Evolutionary conservation across 2,888 invertebrate genomes (phyloP), one percentile per base, ranked within the genome.

Genomic region (Sacculina carcini): DNA sequence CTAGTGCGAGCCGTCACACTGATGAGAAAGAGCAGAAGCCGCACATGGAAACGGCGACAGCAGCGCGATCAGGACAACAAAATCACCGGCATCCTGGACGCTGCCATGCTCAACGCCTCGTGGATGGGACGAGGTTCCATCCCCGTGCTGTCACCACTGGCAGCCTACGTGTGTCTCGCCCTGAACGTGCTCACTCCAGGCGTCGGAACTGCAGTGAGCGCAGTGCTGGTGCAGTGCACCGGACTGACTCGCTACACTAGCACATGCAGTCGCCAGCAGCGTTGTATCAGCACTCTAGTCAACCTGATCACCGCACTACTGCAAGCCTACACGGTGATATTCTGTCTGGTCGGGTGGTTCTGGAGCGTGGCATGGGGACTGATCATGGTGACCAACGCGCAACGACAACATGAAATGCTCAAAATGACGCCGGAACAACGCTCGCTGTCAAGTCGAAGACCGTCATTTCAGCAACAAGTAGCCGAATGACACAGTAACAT

Each of bases 321-420:
- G 19, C 94, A 94, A 67, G 70, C 86, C 60, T 87, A 90, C 69
- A 90, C 90, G 24, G 82, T 92, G 50, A 73, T 90, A 51, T 92
- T 94, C 70, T 81, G 92, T 62, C 74, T 89, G 50, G 89, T 86
- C 38, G 85, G 94, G 19, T 94, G 92, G 92, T 90, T 92, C 58
- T 94, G 94, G 94, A 86, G 89, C 54, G 79, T 94, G 56, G 89
- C 89, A 77, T 94, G 94, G 94, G 94, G 92, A 3, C 78, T 87
- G 58, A 82, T 86, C 61, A 82, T 92, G 78, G 68, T 92, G 56
- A 78, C 77, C 62, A 74, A 85, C 60, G 79, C 92, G 55, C 78
- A 92, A 92, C 67, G 76, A 83, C 74, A 19, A 16, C 48, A 21
- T 28, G 28, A 19, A 12, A 21, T 50, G 46, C 26, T 28, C 26